These are phyloP conservation scores for Scolopax rusticola DNA, from an alignment of 2,797 vertebrate genomes.

Conservation along the genomic window DNA sequence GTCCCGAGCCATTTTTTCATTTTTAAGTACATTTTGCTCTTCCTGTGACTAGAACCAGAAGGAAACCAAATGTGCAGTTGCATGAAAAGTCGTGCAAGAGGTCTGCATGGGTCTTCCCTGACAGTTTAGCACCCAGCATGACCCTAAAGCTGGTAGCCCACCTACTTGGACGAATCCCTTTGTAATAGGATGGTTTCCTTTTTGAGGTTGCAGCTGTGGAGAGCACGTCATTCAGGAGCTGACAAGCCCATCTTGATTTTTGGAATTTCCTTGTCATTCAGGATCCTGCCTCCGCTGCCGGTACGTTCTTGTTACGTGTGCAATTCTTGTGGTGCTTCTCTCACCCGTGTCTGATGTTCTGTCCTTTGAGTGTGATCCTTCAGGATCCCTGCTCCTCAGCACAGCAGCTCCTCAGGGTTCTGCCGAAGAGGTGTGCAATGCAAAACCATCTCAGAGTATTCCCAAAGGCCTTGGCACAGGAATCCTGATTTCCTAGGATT, in stretches of 20 bases:
- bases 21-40: background rate
- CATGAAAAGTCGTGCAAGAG: background rate
- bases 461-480: background rate
- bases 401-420: background rate
- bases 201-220: background rate
- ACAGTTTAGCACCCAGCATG: background rate
- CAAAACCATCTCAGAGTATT: background rate
- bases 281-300: background rate
- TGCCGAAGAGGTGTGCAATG: background rate
- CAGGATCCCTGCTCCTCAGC: background rate
- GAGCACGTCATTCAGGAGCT: background rate
- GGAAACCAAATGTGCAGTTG: background rate
- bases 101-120: background rate
- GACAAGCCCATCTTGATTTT: background rate
- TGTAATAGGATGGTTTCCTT: background rate
- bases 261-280: background rate
- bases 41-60: background rate
- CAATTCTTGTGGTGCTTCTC: background rate
- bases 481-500: background rate
- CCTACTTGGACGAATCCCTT: background rate
- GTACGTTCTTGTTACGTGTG: rapidly evolving
- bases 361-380: background rate
- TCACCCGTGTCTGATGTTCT: background rate
- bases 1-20: background rate
- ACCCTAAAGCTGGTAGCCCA: background rate